Conservation (phyloP, 1,140 invertebrate species). For the Drosophila triauraria region DNA sequence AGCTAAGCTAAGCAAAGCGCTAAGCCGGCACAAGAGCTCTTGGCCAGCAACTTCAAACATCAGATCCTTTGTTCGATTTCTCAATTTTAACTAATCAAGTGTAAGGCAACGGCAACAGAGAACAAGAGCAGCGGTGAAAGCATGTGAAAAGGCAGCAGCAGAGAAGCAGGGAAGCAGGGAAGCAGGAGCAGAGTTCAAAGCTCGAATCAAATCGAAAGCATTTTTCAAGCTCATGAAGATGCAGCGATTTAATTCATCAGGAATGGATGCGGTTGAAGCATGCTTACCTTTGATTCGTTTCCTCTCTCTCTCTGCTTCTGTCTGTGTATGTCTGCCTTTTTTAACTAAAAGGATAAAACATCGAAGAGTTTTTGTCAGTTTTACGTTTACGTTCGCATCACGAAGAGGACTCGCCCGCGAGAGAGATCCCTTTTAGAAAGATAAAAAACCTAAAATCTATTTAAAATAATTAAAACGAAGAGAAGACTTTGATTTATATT, state of each 20-base stretch:
- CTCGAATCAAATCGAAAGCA: conserved; percentile 48
- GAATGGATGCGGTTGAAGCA: conserved; percentile 41
- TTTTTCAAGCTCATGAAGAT: conserved; percentile 50
- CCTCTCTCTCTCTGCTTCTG: background rate
- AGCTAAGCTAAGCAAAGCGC: conserved; percentile 50
- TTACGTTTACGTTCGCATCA: conserved; percentile 40
- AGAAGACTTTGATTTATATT: conserved; percentile 79
- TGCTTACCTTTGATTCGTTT: conserved; percentile 40
- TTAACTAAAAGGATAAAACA: conserved; percentile 45
- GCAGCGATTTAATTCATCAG: conserved; percentile 33
- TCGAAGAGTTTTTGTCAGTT: conserved; percentile 53
- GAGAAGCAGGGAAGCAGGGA: conserved; percentile 13
- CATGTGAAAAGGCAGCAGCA: conserved; percentile 31
- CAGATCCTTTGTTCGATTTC: conserved; percentile 60
- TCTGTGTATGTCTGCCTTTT: conserved; percentile 17
- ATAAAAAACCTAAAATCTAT: conserved; percentile 13
- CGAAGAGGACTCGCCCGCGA: conserved; percentile 19
- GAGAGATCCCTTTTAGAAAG: conserved; percentile 30
- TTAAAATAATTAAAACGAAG: conserved; percentile 34
- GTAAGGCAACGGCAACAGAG: conserved; percentile 55
- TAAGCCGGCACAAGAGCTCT: conserved; percentile 61
- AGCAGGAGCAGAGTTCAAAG: conserved; percentile 42
- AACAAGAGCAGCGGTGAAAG: conserved; percentile 17
- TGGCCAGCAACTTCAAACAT: conserved; percentile 48
- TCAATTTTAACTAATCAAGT: conserved; percentile 76